These are phyloP conservation scores for Papilio helenus DNA, from an alignment of 1,140 invertebrate species.

Conservation along the genomic window DNA sequence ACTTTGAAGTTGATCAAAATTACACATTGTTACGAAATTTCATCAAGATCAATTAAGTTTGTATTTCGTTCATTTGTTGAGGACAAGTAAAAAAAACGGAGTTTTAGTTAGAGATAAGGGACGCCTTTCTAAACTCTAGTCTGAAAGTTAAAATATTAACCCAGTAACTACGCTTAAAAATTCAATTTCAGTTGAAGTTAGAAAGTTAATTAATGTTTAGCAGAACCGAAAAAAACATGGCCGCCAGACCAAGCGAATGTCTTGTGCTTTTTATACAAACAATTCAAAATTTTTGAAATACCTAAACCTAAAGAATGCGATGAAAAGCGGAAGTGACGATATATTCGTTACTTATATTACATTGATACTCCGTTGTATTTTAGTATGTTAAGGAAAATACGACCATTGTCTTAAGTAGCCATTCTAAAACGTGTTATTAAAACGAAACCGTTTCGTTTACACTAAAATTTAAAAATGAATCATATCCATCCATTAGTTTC, in stretches of 20 bases:
- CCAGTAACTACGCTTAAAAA: neutral
- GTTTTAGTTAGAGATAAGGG: neutral
- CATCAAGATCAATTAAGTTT: too few species aligned
- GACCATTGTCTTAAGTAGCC: neutral
- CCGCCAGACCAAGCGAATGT: neutral
- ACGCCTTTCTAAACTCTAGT: neutral
- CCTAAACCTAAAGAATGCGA: neutral
- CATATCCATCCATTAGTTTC: neutral
- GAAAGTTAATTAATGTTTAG: conserved; percentile 3
- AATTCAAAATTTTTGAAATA: neutral
- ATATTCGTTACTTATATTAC: neutral
- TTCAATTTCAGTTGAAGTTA: neutral
- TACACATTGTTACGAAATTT: too few species aligned
- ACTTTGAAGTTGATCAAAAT: too few species aligned
- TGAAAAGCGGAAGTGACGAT: neutral
- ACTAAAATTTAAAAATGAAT: neutral
- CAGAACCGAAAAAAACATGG: neutral
- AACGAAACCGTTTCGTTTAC: neutral
- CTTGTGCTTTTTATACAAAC: neutral
- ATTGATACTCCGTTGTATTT: neutral
- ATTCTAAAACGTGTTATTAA: neutral
- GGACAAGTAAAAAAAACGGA: neutral
- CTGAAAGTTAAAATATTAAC: neutral
- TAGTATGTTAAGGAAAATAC: conserved; percentile 1
- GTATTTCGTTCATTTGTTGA: neutral